Conservation (phyloP, 2,888 invertebrate genomes). For the Agriotes lineatus region DNA sequence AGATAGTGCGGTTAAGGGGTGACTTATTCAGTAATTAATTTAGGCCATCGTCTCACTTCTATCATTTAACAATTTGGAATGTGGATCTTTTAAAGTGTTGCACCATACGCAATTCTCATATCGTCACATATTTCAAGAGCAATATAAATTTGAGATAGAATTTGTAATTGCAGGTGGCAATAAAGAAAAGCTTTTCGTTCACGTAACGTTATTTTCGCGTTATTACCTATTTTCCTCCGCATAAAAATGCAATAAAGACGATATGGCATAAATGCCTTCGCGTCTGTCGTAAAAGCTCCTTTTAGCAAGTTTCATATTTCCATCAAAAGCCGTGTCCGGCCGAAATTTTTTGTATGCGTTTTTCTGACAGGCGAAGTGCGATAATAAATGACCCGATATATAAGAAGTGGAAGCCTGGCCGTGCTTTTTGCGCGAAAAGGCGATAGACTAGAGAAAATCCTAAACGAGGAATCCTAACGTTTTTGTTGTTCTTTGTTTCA, state of each 20-base stretch:
- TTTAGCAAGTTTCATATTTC: conserved; percentile 32
- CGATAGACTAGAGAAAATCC: conserved; percentile 37
- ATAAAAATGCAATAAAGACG: conserved; percentile 7
- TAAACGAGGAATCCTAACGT: conserved; percentile 40
- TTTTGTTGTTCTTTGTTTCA: conserved; percentile 42
- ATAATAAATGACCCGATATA: conserved; percentile 45
- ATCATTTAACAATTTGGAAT: too few species aligned
- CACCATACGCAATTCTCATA: too few species aligned
- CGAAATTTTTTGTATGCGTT: conserved; percentile 43
- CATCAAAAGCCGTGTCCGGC: conserved; percentile 34
- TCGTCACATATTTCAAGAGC: too few species aligned
- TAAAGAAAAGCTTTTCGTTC: too few species aligned
- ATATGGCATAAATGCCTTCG: not conserved
- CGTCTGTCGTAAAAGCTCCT: conserved; percentile 6
- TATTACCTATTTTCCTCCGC: too few species aligned
- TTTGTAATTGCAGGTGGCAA: too few species aligned
- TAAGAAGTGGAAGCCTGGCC: conserved; percentile 37
- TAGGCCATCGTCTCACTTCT: too few species aligned
- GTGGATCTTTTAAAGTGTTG: too few species aligned
- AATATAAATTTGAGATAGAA: too few species aligned
- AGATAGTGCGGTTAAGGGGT: too few species aligned
- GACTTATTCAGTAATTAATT: too few species aligned
- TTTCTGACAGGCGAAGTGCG: conserved; percentile 42
- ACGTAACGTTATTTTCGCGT: too few species aligned
- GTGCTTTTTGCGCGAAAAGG: conserved; percentile 33